Evolutionary conservation across 2,888 invertebrate genomes (phyloP), one percentile per base, ranked within the genome.

Genomic region (Chymomyza caudatula): DNA sequence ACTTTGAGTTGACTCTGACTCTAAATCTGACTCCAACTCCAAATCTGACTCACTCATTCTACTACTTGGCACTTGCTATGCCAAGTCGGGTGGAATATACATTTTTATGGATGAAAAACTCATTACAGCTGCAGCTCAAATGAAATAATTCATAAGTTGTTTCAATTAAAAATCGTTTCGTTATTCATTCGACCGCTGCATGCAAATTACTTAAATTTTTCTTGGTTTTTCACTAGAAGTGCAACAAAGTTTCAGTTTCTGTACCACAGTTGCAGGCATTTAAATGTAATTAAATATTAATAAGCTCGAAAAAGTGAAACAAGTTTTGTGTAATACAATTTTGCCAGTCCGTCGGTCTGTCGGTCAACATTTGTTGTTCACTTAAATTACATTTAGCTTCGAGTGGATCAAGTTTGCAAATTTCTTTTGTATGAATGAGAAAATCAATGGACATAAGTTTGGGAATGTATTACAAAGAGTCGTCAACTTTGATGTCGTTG

Each of bases 361-460:
- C 44, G n/a, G 11, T 15, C 44, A 47, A 5, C 44, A 5, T 3
- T 44, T 6, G 3, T 44, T 2, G 44, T 13, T 44, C 4, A 13
- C 15, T 47, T 17, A 8, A 15, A 47, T n/a, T 47, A n/a, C 47
- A 47, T 2, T 47, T 13, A 47, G n/a, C 8, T 76, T 81, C 78
- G 72, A 84, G 67, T 67, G 74, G 61, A 76, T 77, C 77, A 65
- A 63, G 83, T 79, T 80, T 83, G 85, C 83, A 82, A 85, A 78
- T 84, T 76, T 79, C 76, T 76, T 78, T 76, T 59, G 63, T 65
- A 65, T 75, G 63, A 80, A 78, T 73, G 78, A 64, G 67, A 68
- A 69, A 70, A 64, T 56, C 72, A 69, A 63, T 76, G 73, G 63
- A 63, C 65, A 37, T 11, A 37, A 8, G 8, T 4, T 8, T 37